phyloP scores from a whole-genome alignment of 2,888 invertebrate species.

The Catocala fraxini region DNA sequence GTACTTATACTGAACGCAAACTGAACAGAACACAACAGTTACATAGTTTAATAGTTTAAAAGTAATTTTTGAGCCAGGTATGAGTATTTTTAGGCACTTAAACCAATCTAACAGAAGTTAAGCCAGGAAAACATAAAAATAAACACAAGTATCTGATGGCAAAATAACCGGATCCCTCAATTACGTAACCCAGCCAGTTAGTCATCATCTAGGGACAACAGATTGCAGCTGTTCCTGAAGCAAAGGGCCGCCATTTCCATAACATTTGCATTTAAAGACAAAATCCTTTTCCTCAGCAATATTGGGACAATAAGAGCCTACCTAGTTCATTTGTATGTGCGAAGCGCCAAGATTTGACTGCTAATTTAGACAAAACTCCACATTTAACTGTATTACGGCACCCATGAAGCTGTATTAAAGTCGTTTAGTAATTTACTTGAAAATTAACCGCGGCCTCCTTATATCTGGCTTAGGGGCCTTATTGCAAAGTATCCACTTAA shows the following conservation, averaged over 20 bases:
- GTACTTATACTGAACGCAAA: no score
- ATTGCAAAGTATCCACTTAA: slow-evolving; percentile 43
- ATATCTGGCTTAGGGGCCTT: slow-evolving; percentile 41
- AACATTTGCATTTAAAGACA: slow-evolving; percentile 49
- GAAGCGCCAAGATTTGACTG: slow-evolving; percentile 40
- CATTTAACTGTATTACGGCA: slow-evolving; percentile 36
- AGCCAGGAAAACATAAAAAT: background rate
- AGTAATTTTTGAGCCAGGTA: no score
- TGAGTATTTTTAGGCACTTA: no score
- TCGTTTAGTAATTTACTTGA: slow-evolving; percentile 52
- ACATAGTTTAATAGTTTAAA: no score
- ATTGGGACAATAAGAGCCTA: slow-evolving; percentile 35
- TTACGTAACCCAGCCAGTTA: slow-evolving; percentile 1
- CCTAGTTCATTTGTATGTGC: slow-evolving; percentile 50
- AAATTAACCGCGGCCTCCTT: slow-evolving; percentile 48
- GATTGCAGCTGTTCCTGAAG: slow-evolving; percentile 18
- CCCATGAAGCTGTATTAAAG: slow-evolving; percentile 40
- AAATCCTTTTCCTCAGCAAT: slow-evolving; percentile 44
- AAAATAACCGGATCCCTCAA: background rate
- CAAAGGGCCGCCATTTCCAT: slow-evolving; percentile 37
- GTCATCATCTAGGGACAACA: slow-evolving; percentile 11
- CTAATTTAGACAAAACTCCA: slow-evolving; percentile 47
- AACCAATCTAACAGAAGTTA: no score
- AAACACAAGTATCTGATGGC: background rate
- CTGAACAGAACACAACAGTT: no score